Evolutionary conservation across 2,113 vertebrate species (phyloP).

Genomic region (Brachionichthys hirsutus): DNA sequence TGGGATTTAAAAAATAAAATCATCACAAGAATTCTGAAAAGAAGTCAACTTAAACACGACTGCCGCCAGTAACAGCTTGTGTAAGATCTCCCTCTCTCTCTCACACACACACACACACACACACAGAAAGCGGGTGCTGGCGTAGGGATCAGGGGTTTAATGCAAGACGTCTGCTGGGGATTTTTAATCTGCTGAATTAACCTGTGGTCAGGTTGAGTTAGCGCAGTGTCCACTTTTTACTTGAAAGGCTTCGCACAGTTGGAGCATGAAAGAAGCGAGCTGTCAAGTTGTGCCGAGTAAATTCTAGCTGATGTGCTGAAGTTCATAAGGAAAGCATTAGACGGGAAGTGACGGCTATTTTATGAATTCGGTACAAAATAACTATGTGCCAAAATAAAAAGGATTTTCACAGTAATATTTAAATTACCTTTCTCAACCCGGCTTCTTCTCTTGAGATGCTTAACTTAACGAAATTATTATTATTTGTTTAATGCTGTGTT

Average conservation of each 20-base stretch:
- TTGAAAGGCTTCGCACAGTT: slow-evolving; percentile 15
- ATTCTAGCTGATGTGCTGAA: slow-evolving; percentile 33
- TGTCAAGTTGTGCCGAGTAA: slow-evolving; percentile 46
- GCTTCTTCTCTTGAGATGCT: too few relatives aligned
- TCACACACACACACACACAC: slow-evolving; percentile 4
- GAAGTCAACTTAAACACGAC: slow-evolving; percentile 1
- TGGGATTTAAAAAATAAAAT: slow-evolving; percentile 13
- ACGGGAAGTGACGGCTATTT: too few relatives aligned
- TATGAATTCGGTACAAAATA: too few relatives aligned
- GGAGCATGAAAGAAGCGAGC: slow-evolving; percentile 18
- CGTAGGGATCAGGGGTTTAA: slow-evolving; percentile 20
- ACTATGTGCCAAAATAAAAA: too few relatives aligned
- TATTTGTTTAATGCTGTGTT: not conserved
- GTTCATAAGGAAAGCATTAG: slow-evolving; percentile 14
- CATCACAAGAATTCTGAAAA: slow-evolving; percentile 2
- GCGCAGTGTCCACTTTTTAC: slow-evolving; percentile 18
- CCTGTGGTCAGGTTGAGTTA: slow-evolving; percentile 45
- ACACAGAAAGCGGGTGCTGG: slow-evolving; percentile 12
- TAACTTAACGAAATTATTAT: too few relatives aligned
- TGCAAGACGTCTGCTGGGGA: slow-evolving; percentile 3
- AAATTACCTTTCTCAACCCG: too few relatives aligned
- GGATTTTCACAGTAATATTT: too few relatives aligned
- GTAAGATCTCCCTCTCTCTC: slow-evolving; percentile 1
- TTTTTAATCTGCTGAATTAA: slow-evolving; percentile 43
- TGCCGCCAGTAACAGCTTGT: slow-evolving; percentile 22